These are phyloP conservation scores for Eupithecia exiguata DNA, from an alignment of 2,888 invertebrate genomes.

Conservation along the genomic window DNA sequence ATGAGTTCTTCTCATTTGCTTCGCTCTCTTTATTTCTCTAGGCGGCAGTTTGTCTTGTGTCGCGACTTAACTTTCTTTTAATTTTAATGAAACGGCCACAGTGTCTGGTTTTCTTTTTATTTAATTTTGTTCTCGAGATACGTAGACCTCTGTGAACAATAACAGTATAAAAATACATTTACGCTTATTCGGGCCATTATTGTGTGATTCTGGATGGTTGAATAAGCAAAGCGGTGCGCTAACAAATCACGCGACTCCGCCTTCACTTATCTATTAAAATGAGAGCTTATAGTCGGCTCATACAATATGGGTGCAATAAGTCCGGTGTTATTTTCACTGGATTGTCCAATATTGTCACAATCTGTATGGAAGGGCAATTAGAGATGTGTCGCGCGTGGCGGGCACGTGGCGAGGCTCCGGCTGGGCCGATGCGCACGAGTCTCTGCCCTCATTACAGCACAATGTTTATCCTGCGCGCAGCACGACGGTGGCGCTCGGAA, in stretches of 20 bases:
- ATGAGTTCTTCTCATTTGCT: constrained; percentile 82
- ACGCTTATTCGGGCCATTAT: constrained; percentile 38
- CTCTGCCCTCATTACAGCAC: constrained; percentile 64
- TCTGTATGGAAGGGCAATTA: constrained; percentile 81
- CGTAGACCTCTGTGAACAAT: constrained; percentile 41
- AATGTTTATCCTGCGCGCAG: constrained; percentile 73
- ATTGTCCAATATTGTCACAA: constrained; percentile 83
- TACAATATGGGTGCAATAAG: constrained; percentile 63
- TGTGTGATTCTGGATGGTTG: constrained; percentile 40
- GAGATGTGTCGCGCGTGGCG: constrained; percentile 79
- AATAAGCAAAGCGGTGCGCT: constrained; percentile 54
- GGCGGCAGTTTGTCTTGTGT: constrained; percentile 81
- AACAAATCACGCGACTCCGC: constrained; percentile 79
- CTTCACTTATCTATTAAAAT: constrained; percentile 83
- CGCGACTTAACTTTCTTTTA: constrained; percentile 76
- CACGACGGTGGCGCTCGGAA: constrained; percentile 56
- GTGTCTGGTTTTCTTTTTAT: constrained; percentile 57
- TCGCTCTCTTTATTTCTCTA: constrained; percentile 82
- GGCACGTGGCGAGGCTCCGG: constrained; percentile 66
- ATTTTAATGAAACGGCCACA: constrained; percentile 71
- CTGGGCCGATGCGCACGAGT: constrained; percentile 43
- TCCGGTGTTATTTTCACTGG: constrained; percentile 81
- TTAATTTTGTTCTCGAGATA: constrained; percentile 54
- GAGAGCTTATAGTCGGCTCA: constrained; percentile 79
- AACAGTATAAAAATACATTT: constrained; percentile 38